Evolutionary conservation across 1,140 invertebrate genomes (phyloP).

Genomic region (Oedothorax gibbosus): DNA sequence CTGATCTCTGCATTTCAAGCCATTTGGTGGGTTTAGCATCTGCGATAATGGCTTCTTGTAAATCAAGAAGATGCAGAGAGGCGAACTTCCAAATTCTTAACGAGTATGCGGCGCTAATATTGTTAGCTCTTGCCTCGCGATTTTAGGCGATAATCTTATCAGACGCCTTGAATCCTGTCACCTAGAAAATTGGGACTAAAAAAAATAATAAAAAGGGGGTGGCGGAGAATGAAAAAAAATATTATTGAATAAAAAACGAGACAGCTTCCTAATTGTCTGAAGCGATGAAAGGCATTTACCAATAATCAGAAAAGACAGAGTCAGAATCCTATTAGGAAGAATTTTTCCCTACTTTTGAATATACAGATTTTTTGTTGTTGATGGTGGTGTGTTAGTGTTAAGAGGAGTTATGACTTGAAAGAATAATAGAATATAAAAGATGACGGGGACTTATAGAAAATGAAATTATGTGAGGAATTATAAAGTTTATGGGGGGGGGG

Average conservation of each 20-base stretch:
- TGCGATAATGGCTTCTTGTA: slow-evolving; percentile 53
- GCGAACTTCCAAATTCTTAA: slow-evolving; percentile 49
- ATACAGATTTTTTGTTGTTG: too few species aligned
- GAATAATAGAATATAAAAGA: too few species aligned
- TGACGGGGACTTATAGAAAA: too few species aligned
- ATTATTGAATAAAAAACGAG: slow-evolving; percentile 58
- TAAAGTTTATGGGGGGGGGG: too few species aligned
- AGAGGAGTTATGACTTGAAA: too few species aligned
- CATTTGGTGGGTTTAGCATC: slow-evolving; percentile 43
- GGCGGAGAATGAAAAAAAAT: slow-evolving; percentile 23
- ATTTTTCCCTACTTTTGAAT: slow-evolving; percentile 21
- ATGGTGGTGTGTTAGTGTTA: too few species aligned
- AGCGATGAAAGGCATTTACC: slow-evolving; percentile 58
- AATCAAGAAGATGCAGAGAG: slow-evolving; percentile 42
- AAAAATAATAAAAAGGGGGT: slow-evolving; percentile 25
- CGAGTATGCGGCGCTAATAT: slow-evolving; percentile 49
- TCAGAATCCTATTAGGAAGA: slow-evolving; percentile 55
- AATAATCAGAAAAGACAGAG: slow-evolving; percentile 58
- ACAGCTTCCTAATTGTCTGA: slow-evolving; percentile 54
- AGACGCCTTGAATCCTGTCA: slow-evolving; percentile 50
- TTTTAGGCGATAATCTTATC: slow-evolving; percentile 57
- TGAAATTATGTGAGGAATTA: too few species aligned
- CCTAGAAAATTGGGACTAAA: slow-evolving; percentile 59
- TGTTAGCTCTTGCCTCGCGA: slow-evolving; percentile 50
- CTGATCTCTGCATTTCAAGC: background rate